phyloP scores from a whole-genome alignment of 2,797 vertebrate species.

The Gastrophryne carolinensis region DNA sequence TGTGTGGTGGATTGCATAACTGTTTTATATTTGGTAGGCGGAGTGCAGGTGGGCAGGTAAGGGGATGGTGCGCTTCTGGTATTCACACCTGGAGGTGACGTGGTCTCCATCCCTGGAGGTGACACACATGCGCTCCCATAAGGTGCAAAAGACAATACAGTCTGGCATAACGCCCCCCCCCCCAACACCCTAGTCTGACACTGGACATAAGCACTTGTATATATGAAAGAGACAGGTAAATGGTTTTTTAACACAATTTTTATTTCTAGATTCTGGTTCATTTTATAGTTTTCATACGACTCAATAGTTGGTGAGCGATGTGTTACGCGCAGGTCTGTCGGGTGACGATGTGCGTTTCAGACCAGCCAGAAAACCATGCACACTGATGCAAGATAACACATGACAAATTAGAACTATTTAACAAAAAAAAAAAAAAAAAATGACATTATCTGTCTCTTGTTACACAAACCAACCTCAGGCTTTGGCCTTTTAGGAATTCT shows the following conservation, averaged over 20 bases:
- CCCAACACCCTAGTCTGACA: no score
- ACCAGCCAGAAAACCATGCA: conserved; percentile 61
- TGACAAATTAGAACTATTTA: background rate
- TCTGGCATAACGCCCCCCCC: no score
- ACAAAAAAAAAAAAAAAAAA: conserved; percentile 51
- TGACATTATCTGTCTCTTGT: conserved; percentile 69
- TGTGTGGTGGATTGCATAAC: no score
- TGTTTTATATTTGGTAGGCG: no score
- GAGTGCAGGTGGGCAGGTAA: no score
- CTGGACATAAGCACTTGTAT: no score
- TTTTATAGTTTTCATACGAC: conserved; percentile 58
- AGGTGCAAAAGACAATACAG: no score
- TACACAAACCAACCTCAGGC: conserved; percentile 65
- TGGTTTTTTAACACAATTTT: conserved; percentile 71
- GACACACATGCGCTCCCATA: no score
- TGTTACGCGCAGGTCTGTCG: conserved; percentile 72
- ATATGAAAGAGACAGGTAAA: background rate
- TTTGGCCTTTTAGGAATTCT: conserved; percentile 66
- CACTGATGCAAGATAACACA: background rate
- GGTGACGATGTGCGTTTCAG: conserved; percentile 79
- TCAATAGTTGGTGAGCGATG: conserved; percentile 68
- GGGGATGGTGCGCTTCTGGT: no score
- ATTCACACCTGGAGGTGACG: no score
- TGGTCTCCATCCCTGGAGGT: no score
- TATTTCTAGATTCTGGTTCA: conserved; percentile 75